Percentiles rank a stretch among this genome's conserved stretches.
Evolutionary conservation across 2,888 invertebrate genomes (phyloP).

Genomic region (Noctua fimbriata): DNA sequence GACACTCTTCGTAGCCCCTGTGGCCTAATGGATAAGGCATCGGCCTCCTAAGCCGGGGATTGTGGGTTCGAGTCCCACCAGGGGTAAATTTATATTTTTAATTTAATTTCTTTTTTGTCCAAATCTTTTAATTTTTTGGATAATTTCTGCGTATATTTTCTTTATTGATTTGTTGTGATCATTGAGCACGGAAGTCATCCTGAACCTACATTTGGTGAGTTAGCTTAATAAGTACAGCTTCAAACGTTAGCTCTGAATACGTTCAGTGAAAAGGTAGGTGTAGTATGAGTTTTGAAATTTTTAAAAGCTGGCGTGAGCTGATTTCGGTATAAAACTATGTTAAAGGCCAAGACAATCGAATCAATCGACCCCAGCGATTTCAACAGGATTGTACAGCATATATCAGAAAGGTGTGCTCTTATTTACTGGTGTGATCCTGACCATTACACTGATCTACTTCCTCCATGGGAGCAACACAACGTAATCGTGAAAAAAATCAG

Average conservation of each 20-base stretch:
- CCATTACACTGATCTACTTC: neutral
- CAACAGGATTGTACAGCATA: neutral
- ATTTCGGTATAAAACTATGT: neutral
- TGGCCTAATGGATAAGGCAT: slow-evolving; percentile 95
- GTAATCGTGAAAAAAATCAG: neutral
- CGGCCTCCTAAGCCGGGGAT: slow-evolving; percentile 95
- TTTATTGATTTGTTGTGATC: neutral
- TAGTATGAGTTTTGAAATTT: neutral
- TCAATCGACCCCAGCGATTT: neutral
- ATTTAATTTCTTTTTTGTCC: neutral
- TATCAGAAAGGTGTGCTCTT: neutral
- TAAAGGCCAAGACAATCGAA: neutral
- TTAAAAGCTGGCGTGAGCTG: neutral
- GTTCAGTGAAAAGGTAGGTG: neutral
- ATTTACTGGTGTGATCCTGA: neutral
- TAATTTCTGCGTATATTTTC: neutral
- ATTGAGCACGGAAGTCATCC: neutral
- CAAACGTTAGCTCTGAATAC: neutral
- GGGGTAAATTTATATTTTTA: slow-evolving; percentile 85
- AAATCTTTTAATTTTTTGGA: neutral
- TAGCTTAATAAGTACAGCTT: too few species aligned
- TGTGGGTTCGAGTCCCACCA: slow-evolving; percentile 94
- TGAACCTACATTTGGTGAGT: neutral
- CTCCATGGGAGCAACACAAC: neutral
- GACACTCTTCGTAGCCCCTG: slow-evolving; percentile 87